phyloP scores from a whole-genome alignment of 2,888 invertebrate genomes.

The Leptinotarsa tumamoca region DNA sequence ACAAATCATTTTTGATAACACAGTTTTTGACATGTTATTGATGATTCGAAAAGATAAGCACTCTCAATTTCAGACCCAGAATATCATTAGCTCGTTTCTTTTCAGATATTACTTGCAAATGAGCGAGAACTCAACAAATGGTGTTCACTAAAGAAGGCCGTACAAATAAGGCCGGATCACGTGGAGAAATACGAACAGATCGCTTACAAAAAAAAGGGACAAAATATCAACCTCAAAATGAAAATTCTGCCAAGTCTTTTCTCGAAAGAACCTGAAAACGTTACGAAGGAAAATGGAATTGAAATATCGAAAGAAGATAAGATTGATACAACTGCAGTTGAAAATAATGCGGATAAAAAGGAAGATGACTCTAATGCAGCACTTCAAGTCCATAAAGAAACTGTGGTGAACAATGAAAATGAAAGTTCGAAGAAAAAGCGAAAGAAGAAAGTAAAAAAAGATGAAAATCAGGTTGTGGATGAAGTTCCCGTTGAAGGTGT shows the following conservation, averaged over 20 bases:
- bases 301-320: conserved; percentile 32
- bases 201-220: conserved; percentile 79
- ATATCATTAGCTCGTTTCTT: conserved; percentile 32
- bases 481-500: not conserved
- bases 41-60: too few species aligned
- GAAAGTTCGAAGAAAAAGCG: conserved; percentile 32
- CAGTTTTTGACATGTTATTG: too few species aligned
- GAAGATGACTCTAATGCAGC: too few species aligned
- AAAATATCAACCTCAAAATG: conserved; percentile 79
- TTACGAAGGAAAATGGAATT: conserved; percentile 3
- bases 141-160: conserved; percentile 91
- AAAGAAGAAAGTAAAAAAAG: conserved; percentile 37
- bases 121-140: conserved; percentile 95
- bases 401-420: conserved; percentile 30
- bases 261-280: conserved; percentile 60
- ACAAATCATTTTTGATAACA: too few species aligned
- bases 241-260: conserved; percentile 85
- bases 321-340: too few species aligned
- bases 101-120: conserved; percentile 88
- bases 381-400: not conserved
- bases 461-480: conserved; percentile 38
- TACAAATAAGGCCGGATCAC: conserved; percentile 80
- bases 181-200: conserved; percentile 85
- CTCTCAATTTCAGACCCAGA: too few species aligned
- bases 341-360: too few species aligned